Conservation (phyloP, 2,113 vertebrate genomes). For the Callaeas wilsoni region DNA sequence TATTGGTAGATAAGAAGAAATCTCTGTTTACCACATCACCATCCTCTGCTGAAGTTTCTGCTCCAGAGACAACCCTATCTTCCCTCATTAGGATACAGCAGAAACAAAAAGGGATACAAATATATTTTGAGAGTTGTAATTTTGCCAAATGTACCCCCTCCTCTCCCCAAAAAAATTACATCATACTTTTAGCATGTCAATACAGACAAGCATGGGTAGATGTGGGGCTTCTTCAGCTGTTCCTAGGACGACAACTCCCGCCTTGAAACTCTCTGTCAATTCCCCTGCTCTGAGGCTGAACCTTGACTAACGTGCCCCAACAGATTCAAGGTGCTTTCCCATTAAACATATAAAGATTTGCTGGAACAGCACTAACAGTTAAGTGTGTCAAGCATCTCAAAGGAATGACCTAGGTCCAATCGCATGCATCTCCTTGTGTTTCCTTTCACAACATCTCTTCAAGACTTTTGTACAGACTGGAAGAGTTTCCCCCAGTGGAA, state of each 20-base stretch:
- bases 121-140: background rate
- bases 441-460: background rate
- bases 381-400: background rate
- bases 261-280: background rate
- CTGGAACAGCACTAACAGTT: background rate
- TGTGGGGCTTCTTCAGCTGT: background rate
- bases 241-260: background rate
- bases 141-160: background rate
- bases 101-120: background rate
- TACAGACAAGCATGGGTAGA: background rate
- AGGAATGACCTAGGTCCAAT: background rate
- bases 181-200: background rate
- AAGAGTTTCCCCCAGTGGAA: background rate
- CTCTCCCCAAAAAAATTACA: background rate
- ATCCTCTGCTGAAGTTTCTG: background rate
- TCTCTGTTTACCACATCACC: background rate
- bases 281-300: background rate
- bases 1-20: background rate
- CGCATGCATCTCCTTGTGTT: background rate
- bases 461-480: background rate
- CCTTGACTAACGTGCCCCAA: background rate
- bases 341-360: background rate
- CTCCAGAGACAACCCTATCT: background rate
- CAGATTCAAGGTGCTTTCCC: background rate
- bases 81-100: fast-evolving